phyloP scores from a whole-genome alignment of 2,797 vertebrate species.

The Coluber constrictor region DNA sequence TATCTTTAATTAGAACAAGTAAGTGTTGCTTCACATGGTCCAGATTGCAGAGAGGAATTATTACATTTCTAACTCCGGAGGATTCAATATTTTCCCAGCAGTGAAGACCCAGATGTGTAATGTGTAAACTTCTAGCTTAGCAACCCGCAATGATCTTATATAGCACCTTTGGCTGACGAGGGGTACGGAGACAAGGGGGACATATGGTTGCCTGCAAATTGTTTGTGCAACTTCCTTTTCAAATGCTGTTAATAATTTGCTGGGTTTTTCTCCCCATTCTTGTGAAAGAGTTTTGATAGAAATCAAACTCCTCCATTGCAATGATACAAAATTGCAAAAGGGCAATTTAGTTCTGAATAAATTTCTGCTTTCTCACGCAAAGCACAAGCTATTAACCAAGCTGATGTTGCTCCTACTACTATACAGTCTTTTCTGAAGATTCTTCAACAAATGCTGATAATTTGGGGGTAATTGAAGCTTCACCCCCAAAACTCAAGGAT shows the following conservation, averaged over 20 bases:
- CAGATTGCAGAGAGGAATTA: neutral
- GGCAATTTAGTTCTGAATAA: neutral
- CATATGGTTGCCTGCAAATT: conserved; percentile 13
- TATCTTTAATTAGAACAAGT: conserved; percentile 28
- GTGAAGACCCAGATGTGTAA: conserved; percentile 28
- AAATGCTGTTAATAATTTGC: neutral
- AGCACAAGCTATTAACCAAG: neutral
- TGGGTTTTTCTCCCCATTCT: neutral
- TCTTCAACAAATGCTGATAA: neutral
- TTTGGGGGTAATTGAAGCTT: neutral
- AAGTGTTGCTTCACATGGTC: conserved; percentile 8
- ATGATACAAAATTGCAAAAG: neutral
- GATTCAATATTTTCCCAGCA: neutral
- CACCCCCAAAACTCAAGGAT: neutral
- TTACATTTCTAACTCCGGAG: conserved; percentile 3
- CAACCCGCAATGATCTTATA: conserved; percentile 14
- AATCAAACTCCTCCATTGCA: neutral
- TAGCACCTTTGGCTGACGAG: neutral
- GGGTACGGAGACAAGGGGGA: neutral
- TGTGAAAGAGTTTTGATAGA: neutral
- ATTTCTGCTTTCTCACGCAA: neutral
- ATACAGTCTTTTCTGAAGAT: neutral
- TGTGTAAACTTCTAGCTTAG: conserved; percentile 16
- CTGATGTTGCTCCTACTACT: neutral
- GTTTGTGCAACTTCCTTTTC: conserved; percentile 19